A percentile compares a stretch with the other conserved stretches of the same genome.
These are phyloP conservation scores for Noctilio leporinus DNA, from an alignment of 2,113 vertebrate genomes.

Conservation along the genomic window DNA sequence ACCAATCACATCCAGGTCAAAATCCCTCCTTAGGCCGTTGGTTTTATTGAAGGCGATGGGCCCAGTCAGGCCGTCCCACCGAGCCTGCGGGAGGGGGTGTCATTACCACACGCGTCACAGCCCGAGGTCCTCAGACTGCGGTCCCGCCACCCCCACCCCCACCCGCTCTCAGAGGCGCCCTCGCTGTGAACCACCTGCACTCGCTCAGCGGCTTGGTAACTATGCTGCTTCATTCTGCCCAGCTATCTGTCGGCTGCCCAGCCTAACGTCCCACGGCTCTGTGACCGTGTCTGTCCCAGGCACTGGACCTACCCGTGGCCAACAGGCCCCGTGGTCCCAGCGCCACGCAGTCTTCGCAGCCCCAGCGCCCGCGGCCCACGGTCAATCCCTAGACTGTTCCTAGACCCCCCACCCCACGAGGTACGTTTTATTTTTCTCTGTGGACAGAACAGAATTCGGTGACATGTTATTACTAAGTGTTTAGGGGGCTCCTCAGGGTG, in stretches of 20 bases:
- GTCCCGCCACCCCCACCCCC: too few species aligned
- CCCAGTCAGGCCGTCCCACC: constrained; percentile 95
- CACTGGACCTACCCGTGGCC: neutral
- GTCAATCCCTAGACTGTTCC: neutral
- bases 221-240: too few species aligned
- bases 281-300: neutral
- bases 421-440: neutral
- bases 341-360: too few species aligned
- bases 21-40: constrained; percentile 94
- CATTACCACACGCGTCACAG: neutral
- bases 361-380: neutral
- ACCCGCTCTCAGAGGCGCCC: too few species aligned
- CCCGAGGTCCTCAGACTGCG: neutral
- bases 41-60: constrained; percentile 95
- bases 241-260: neutral
- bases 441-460: neutral
- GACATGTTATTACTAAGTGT: neutral
- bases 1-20: constrained; percentile 97
- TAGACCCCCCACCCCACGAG: neutral
- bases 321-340: too few species aligned
- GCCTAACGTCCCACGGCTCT: neutral
- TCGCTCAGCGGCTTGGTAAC: too few species aligned
- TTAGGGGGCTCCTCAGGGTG: neutral
- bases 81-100: constrained; percentile 81
- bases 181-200: too few species aligned